Base-by-base conservation (phyloP, 2,888 invertebrate species). In the Adela reaumurella region DNA sequence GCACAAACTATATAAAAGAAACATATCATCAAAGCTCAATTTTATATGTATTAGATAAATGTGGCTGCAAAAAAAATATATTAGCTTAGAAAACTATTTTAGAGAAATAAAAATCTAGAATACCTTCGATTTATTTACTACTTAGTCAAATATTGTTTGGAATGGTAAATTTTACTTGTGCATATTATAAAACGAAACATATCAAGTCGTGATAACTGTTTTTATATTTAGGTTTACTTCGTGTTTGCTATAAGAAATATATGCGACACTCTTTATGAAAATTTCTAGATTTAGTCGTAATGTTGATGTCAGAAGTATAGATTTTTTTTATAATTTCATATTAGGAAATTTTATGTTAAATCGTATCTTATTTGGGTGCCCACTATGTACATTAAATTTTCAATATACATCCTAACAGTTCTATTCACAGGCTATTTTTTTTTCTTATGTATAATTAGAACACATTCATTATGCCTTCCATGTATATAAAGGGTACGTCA, bases 11-110 rank as follows among this genome's bases (percentile, higher is more conserved):
- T 48, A 52, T 48, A 49, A 68, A 68, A 70, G 67, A 71, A 65
- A 71, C 77, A 77, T 77, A 78, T 78, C 77, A 76, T 67, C 60
- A 68, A 76, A 68, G 77, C 77, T 78, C 77, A 78, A 78, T 78
- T 77, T 78, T 78, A 63, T 77, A 74, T 72, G 67, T 67, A 62
- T 76, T 74, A 74, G 63, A 57, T 74, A 74, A 72, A 67, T 62
- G 65, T 72, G 73, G 73, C 72, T 67, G 67, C 69, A 69, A 73
- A 68, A 61, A 48, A 41, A 59, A 60, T 59, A 54, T 43, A 64
- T 67, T 73, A 72, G 70, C 62, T 65, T 73, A 73, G 72, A 62
- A 50, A 35, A 14, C 8, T 6, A 24, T 58, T 61, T 68, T 68
- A 66, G 62, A 53, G 56, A 57, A 17, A 28, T 28, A 6, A 24